Base-by-base conservation (phyloP, 2,113 vertebrate species). In the Oreochromis spilurus region DNA sequence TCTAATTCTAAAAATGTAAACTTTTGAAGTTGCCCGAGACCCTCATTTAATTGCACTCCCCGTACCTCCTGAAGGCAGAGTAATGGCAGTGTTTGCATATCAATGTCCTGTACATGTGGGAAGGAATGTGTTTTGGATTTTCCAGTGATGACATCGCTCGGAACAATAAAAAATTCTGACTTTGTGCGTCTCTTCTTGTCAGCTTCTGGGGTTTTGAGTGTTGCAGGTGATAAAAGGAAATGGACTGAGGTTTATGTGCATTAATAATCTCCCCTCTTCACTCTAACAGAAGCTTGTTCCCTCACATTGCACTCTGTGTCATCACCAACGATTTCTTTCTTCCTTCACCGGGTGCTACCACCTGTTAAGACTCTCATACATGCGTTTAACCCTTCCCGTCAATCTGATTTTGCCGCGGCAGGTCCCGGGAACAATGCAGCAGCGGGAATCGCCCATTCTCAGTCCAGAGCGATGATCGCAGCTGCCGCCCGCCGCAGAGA, bases 401-500 rank as follows among this genome's bases (percentile, higher is more conserved):
- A 4, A 4, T 60, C 10, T 40, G 5, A 8, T 62, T 48, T 34
- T 45, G 12, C 53, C 4, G 0, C 2, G 2, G 9, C 87, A 95
- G 94, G 95, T 81, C 93, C 94, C 0, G 94, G 94, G 26, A 96
- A 96, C 91, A 95, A 95, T 2, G 80, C 95, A 0, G 85, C 92
- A 2, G 88, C 93, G 0, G 94, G 95, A 16, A 55, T 96, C 13
- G 95, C 92, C n/a, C 96, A 96, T 80, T 96, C 96, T 19, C 98
- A 98, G 93, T 96, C 98, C 1, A 95, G 97, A 48, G 98, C 98
- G 0, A 98, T 98, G 92, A 98, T 99, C 1, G 98, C 98, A 0
- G 98, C 98, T 0, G 98, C 98, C 0, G 98, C 98, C 1, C 97
- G 98, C 2, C 86, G 97, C 17, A 87, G 98, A 0, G 98, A 98